Base-by-base conservation (phyloP, 2,797 vertebrate genomes). In the Uromys caudimaculatus region DNA sequence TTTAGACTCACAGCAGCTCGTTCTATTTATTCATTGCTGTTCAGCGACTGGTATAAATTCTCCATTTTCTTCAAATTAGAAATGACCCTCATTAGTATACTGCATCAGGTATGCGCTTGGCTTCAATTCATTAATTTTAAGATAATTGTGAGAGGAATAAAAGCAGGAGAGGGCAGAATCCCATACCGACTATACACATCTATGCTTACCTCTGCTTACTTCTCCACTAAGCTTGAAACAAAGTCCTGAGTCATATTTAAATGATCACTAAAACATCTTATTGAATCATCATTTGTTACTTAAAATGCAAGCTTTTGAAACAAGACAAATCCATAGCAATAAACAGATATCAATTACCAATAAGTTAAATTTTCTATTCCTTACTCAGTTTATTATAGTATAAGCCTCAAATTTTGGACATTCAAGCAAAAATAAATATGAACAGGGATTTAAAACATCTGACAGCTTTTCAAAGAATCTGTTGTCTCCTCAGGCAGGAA, bases 31-130 rank as follows among this genome's bases (percentile, higher is more conserved):
- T 73, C 85, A 83, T 16, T 95, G 67, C 77, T 69, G 19, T 92
- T 94, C 82, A 94, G 67, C 35, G 60, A 81, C 41, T 56, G 21
- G n/a, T 95, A 27, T 90, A 95, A 62, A 82, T 69, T 95, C 76
- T 89, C 91, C 38, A 54, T 92, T 97, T 97, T 93, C 85, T 35
- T 95, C 87, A 79, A 90, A 90, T 89, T 89, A 79, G 69, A 96
- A 93, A 93, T 76, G 29, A 38, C 83, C 84, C 35, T 83, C 27
- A 79, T 91, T 83, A 93, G 86, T 89, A 86, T 38, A n/a, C 24
- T 44, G 56, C 90, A 64, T 78, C 62, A 89, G 86, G 95, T 94
- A 77, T 76, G 90, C 76, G 32, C 12, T 87, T 87, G 58, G 44
- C 16, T 95, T 97, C 62, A 50, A 92, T 93, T 91, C 54, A 92